Evolutionary conservation across 2,797 vertebrate genomes (phyloP), one percentile per base, ranked within the genome.

Genomic region (Gobio occitaniae): DNA sequence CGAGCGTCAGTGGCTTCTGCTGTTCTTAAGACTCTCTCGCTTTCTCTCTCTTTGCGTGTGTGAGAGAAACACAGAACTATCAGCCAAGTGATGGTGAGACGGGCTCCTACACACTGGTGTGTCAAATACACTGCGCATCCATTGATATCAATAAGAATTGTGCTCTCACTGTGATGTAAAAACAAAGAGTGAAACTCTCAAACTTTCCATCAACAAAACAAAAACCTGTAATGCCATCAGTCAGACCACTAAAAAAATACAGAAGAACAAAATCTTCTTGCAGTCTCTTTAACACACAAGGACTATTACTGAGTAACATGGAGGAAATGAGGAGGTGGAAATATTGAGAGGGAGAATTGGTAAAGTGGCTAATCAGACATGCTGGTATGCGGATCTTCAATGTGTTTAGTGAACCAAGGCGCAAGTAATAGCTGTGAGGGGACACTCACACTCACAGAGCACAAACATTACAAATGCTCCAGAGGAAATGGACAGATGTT

Each of bases 281-380:
- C 19, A 44, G 65, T n/a, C 38, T 70, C n/a, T n/a, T 12, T 70
- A 13, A 9, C 47, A 48, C 41, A 72, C 66, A 44, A 19, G 1
- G 19, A 56, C 69, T 48, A 47, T 29, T 72, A 48, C 70, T 32
- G 47, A 72, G n/a, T 72, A 50, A 50, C 19, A 66, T 36, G 12
- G 44, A 36, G 29, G 61, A 36, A 65, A 52, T 63, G 44, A 74
- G 70, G 9, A 52, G 44, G 13, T 66, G 70, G 44, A 74, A 16
- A 47, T 50, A 21, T n/a, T 21, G 38, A 48, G 41, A 41, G 38
- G 63, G 11, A 15, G 41, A 38, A 19, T 72, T 38, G 6, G 41
- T 66, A 65, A 66, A 8, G 17, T 38, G 69, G n/a, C 29, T 59
- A 61, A 82, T 82, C 69, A 82, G 38, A 72, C 54, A 50, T 38